Conservation (phyloP, 2,888 invertebrate species). For the Odontomyia ornata region DNA sequence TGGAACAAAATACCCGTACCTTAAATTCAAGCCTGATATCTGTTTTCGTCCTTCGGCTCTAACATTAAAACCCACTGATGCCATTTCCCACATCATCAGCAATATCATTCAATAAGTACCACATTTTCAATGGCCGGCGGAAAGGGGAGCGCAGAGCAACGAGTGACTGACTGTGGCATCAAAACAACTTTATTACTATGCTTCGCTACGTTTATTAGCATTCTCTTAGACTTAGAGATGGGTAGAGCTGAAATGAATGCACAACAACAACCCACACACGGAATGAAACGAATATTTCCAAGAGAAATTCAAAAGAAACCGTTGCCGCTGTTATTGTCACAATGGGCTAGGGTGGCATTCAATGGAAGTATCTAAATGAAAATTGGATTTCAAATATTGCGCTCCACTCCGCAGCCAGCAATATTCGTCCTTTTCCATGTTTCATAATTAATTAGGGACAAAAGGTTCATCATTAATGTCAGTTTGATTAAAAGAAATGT, state of each 20-base stretch:
- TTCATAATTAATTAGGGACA: conserved; percentile 49
- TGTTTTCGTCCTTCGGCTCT: too few species aligned
- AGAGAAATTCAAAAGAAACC: neutral
- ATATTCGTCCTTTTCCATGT: conserved; percentile 32
- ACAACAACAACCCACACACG: neutral
- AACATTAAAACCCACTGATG: too few species aligned
- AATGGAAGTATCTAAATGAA: neutral
- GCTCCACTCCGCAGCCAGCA: neutral
- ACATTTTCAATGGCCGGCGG: neutral
- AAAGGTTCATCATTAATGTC: conserved; percentile 49
- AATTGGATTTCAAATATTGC: conserved; percentile 28
- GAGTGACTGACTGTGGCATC: neutral
- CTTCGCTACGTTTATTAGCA: neutral
- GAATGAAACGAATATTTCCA: neutral
- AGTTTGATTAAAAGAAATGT: conserved; percentile 49
- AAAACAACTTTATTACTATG: conserved; percentile 2
- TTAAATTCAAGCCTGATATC: too few species aligned
- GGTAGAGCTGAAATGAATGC: neutral
- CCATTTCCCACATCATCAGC: neutral
- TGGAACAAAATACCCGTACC: too few species aligned
- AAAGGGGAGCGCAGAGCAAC: too few species aligned
- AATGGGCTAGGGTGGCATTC: neutral
- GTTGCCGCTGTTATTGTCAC: neutral
- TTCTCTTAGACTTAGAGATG: neutral
- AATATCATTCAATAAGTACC: conserved; percentile 1